Evolutionary conservation across 2,797 vertebrate species (phyloP).

Genomic region (Hippopotamyrus pictus): DNA sequence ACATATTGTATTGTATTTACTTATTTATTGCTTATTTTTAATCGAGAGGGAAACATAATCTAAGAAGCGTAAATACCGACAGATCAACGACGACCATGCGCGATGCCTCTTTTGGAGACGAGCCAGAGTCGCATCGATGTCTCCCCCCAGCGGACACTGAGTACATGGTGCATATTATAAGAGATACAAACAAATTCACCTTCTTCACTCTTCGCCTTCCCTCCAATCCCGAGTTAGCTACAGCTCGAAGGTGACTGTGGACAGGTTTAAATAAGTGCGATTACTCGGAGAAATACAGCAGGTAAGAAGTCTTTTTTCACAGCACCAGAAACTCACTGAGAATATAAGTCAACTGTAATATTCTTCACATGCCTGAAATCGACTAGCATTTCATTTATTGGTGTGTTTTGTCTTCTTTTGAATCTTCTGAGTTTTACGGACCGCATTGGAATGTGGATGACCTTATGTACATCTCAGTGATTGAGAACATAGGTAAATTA

Average conservation of each 20-base stretch:
- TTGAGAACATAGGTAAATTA: neutral
- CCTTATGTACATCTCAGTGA: neutral
- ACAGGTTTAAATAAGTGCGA: conserved; percentile 50
- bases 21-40: neutral
- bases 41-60: neutral
- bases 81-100: neutral
- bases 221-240: conserved; percentile 1
- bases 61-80: neutral
- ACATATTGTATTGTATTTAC: neutral
- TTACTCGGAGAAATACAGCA: conserved; percentile 42
- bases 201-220: neutral
- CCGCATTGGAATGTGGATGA: neutral
- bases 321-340: neutral
- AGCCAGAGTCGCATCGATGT: neutral
- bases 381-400: neutral
- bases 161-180: neutral
- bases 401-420: neutral
- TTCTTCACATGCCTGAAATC: neutral
- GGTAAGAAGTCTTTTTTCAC: conserved; percentile 24
- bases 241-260: conserved; percentile 16
- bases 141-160: conserved; percentile 19
- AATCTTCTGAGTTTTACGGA: neutral
- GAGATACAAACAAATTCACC: neutral
- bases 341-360: neutral
- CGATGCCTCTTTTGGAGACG: neutral